Evolutionary conservation across 2,113 vertebrate genomes (phyloP), one percentile per base, ranked within the genome.

Genomic region (Nansenia antarctica): DNA sequence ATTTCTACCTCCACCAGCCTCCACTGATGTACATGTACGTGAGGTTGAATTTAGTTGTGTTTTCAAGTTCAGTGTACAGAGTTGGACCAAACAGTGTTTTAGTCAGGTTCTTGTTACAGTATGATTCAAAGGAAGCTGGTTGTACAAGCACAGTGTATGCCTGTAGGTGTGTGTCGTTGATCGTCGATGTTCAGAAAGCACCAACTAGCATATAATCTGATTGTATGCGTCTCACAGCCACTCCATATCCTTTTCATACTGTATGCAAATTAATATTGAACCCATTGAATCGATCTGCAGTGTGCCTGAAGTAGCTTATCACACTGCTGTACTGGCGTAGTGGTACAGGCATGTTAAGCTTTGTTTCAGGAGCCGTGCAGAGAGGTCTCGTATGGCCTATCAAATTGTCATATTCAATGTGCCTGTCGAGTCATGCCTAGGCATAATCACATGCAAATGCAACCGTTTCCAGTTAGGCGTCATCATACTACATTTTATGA

Each of bases 191-290:
- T 22, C 45, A 49, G 45, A 20, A 20, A 2, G 45, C n/a, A 8
- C 18, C 45, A 49, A 49, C 45, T 6, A 15, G n/a, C 45, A 20
- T n/a, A 49, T 49, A 20, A 14, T 49, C 45, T 5, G 45, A 49
- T 22, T 57, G 18, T 14, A 57, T 30, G 27, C 12, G 27, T 30
- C 5, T 79, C 80, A 77, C 39, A 81, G 57, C n/a, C 31, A 60
- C 39, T 81, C 78, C 82, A 80, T 85, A 87, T 87, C 73, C 76
- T 78, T 79, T 85, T 85, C 76, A 71, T 78, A 35, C 81, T 80
- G 85, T n/a, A n/a, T 87, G 85, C 78, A 87, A 87, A 88, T 83
- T 84, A 70, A 74, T 77, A 85, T 88, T 34, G 85, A 88, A 84
- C 85, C 30, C 73, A 60, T 64, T 66, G 64, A 84, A 87, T 90